phyloP scores from a whole-genome alignment of 2,113 vertebrate species.

The Spea multiplicata region DNA sequence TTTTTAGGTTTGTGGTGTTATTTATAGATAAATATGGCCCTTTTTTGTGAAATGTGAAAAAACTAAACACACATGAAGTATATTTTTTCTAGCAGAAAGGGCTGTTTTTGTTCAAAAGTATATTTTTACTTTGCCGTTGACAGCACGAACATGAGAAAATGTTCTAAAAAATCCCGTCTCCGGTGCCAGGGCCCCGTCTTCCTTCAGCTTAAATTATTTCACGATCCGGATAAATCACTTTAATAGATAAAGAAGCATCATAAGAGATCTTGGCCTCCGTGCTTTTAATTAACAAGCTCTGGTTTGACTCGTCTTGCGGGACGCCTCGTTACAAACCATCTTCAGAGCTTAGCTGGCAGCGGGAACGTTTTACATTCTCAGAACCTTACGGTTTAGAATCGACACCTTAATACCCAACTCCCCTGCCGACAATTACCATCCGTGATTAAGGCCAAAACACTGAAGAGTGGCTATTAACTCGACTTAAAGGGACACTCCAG shows the following conservation, averaged over 20 bases:
- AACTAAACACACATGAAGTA: not conserved
- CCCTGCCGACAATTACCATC: not conserved
- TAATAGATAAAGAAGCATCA: not conserved
- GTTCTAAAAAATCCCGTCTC: not conserved
- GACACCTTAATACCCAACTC: not conserved
- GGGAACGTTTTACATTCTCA: not conserved
- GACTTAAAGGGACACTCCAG: no score
- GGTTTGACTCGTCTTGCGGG: not conserved
- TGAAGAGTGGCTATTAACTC: not conserved
- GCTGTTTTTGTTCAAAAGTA: not conserved
- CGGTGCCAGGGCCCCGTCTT: not conserved
- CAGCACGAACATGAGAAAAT: not conserved
- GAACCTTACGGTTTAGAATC: not conserved
- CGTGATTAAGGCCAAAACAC: not conserved
- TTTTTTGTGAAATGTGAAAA: not conserved
- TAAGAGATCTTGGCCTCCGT: not conserved
- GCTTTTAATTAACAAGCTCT: constrained; percentile 1
- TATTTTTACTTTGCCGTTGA: not conserved
- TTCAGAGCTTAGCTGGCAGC: not conserved
- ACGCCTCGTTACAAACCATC: not conserved
- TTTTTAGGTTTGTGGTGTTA: not conserved
- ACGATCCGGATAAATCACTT: not conserved
- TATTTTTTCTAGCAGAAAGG: not conserved
- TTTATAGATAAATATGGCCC: not conserved
- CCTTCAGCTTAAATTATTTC: not conserved